phyloP scores from a whole-genome alignment of 2,113 vertebrate genomes.

The Machaerirhynchus nigripectus region DNA sequence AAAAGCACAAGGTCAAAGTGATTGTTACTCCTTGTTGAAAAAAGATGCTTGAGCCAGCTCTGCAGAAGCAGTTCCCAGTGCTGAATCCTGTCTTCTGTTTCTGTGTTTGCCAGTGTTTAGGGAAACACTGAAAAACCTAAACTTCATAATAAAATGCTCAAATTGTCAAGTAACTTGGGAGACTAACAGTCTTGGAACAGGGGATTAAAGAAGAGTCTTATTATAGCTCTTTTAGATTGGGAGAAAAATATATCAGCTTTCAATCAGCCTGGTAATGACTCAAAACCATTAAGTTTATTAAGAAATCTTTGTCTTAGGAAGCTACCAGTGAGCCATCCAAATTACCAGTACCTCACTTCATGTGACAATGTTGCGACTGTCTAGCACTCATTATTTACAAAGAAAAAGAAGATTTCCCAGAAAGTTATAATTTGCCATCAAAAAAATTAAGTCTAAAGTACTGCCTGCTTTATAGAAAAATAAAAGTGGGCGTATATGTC shows the following conservation, averaged over 20 bases:
- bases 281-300: not conserved
- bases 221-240: not conserved
- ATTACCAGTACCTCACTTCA: not conserved
- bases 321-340: not conserved
- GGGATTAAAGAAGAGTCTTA: not conserved
- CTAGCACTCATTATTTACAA: not conserved
- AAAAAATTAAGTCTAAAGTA: not conserved
- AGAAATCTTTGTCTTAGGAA: not conserved
- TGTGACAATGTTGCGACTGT: fast-evolving
- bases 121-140: not conserved
- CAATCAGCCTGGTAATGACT: not conserved
- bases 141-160: not conserved
- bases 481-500: not conserved
- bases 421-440: not conserved
- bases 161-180: not conserved
- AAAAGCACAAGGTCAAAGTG: not conserved
- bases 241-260: not conserved
- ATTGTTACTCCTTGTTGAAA: not conserved
- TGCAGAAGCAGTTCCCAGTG: not conserved
- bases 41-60: not conserved
- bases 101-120: not conserved
- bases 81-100: not conserved
- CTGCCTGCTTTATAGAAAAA: not conserved
- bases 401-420: not conserved
- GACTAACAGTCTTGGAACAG: not conserved